Evolutionary conservation across 2,888 invertebrate species (phyloP), one percentile per base, ranked within the genome.

Genomic region (Lobophora halterata): DNA sequence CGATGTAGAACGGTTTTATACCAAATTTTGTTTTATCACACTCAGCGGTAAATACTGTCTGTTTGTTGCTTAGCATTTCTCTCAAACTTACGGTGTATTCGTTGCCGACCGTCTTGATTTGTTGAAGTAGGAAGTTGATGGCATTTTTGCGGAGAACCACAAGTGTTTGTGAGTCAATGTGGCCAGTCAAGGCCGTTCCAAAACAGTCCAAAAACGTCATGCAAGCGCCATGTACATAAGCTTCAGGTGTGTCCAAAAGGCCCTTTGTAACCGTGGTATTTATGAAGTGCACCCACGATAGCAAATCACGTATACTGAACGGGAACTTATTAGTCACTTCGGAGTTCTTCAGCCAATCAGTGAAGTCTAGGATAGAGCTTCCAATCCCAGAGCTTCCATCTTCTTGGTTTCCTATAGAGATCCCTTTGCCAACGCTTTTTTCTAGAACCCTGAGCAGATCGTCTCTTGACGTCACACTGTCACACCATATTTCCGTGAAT

Each of bases 401-500:
- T 57, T 88, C 79, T 64, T 89, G 85, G 55, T 89, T 83, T 5
- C 88, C 74, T 51, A 90, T 74, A 4, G 86, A 82, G 19, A 92
- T 81, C 1, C 89, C 89, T 33, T 73, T 65, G 30, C 69, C 71
- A 20, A 97, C 85, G 71, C 96, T 97, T 61, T 94, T 94, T 61
- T 93, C 91, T 13, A 97, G 91, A 39, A 99, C 97, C 33, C 89
- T 83, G 6, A 92, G 79, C 20, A 97, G 86, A 77, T 99, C 98
- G 6, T 91, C 87, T 32, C 90, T 85, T 11, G 91, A 89, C 7
- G 91, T 90, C 5, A 93, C 93, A 29, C 92, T 90, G 36, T 94
- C 95, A 65, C 98, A 98, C 99, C 99, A 99, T 66, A 99, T 97
- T 87, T 99, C 99, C 0, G 99, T 99, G 61, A 99, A 97, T 27